Conservation (phyloP, 2,888 invertebrate species). For the Drosophila mimetica region DNA sequence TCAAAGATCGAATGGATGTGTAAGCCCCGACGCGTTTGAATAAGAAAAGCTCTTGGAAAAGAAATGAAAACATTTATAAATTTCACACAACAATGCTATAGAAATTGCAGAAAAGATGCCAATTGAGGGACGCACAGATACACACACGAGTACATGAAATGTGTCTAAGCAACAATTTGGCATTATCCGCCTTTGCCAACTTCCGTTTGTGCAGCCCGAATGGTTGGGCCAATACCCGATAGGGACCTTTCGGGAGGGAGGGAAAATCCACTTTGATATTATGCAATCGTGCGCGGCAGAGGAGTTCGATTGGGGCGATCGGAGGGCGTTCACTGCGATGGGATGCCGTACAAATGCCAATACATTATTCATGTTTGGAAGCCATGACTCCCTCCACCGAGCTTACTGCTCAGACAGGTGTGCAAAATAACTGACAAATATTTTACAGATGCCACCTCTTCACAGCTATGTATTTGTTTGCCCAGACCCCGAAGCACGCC, state of each 20-base stretch:
- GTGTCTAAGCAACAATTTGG: conserved; percentile 47
- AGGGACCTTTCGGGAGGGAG: conserved; percentile 33
- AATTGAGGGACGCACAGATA: conserved; percentile 15
- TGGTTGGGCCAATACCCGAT: conserved; percentile 19
- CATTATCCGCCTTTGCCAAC: conserved; percentile 22
- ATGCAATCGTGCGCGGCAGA: conserved; percentile 63
- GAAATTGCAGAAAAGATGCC: conserved; percentile 37
- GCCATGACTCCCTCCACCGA: conserved; percentile 40
- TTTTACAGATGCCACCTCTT: conserved; percentile 65
- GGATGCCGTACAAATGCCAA: conserved; percentile 37
- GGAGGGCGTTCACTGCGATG: no score
- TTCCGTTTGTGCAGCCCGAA: conserved; percentile 18
- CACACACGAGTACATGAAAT: conserved; percentile 18
- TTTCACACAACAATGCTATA: conserved; percentile 50
- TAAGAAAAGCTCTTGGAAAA: conserved; percentile 4
- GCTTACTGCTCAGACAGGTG: conserved; percentile 70
- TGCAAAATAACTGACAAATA: conserved; percentile 75
- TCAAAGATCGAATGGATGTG: conserved; percentile 17
- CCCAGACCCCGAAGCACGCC: background rate
- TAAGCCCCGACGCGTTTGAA: conserved; percentile 20
- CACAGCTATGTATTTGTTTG: conserved; percentile 45
- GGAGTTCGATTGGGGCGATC: background rate
- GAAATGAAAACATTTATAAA: conserved; percentile 44
- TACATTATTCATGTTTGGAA: conserved; percentile 62
- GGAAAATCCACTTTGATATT: conserved; percentile 68